phyloP scores from a whole-genome alignment of 2,113 vertebrate genomes.

The Urocolius indicus region DNA sequence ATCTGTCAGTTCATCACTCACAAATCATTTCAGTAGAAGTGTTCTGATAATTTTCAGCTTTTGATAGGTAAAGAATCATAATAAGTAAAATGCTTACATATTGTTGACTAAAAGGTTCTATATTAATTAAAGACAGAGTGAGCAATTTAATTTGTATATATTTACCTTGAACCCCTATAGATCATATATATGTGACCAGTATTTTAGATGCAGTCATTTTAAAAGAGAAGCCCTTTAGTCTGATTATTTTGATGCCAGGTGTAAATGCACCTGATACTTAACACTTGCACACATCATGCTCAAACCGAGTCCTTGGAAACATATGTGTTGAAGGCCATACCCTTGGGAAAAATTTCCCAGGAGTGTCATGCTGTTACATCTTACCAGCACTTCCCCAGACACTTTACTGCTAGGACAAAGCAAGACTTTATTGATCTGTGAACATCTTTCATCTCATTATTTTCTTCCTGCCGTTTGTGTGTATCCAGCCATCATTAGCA shows the following conservation, averaged over 20 bases:
- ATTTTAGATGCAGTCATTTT: neutral
- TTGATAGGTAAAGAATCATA: neutral
- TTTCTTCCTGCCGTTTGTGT: fast-evolving
- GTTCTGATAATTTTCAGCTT: neutral
- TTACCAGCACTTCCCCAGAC: neutral
- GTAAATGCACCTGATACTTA: neutral
- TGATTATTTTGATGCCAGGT: neutral
- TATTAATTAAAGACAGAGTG: neutral
- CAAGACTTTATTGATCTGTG: neutral
- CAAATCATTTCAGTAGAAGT: neutral
- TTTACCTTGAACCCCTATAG: neutral
- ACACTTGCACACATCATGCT: neutral
- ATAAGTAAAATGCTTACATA: neutral
- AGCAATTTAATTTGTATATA: neutral
- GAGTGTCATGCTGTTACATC: neutral
- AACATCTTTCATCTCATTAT: neutral
- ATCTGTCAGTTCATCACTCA: neutral
- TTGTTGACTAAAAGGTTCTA: neutral
- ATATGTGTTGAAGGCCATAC: neutral
- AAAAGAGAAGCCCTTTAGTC: neutral
- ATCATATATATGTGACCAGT: fast-evolving
- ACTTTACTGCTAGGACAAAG: neutral
- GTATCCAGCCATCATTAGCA: neutral
- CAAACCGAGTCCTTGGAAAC: constrained; percentile 33
- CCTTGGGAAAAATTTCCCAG: constrained; percentile 45